Evolutionary conservation across 2,797 vertebrate species (phyloP).

Genomic region (Gila robusta): DNA sequence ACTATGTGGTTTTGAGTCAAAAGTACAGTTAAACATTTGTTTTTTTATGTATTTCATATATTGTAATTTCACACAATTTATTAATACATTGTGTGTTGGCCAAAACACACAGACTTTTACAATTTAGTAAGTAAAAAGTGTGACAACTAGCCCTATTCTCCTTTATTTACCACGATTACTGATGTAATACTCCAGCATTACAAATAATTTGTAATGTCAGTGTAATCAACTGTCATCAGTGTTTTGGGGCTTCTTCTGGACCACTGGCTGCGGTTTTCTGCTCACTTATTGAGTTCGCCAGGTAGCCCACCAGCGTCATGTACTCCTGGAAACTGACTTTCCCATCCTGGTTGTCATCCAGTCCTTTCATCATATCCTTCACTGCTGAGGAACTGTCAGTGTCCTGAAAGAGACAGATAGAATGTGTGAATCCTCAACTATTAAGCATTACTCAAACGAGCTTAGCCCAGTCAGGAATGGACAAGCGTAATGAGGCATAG

Average conservation of each 20-base stretch:
- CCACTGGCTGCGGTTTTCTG: slow-evolving; percentile 37
- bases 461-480: neutral
- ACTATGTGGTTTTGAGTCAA: neutral
- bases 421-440: slow-evolving; percentile 12
- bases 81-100: neutral
- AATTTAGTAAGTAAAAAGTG: neutral
- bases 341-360: slow-evolving; percentile 77
- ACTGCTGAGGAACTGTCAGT: slow-evolving; percentile 69
- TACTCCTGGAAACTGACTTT: slow-evolving; percentile 81
- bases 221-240: slow-evolving; percentile 1
- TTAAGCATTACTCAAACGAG: neutral
- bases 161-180: neutral
- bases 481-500: too few species aligned
- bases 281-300: slow-evolving; percentile 72
- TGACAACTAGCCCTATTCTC: neutral
- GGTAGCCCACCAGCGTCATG: slow-evolving; percentile 75
- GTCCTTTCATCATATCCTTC: slow-evolving; percentile 74
- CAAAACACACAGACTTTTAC: neutral
- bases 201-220: neutral
- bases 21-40: neutral
- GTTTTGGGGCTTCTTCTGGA: slow-evolving; percentile 16
- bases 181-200: neutral
- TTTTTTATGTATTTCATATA: neutral
- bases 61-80: neutral
- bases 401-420: slow-evolving; percentile 66